These are phyloP conservation scores for Thyatira batis DNA, from an alignment of 2,888 invertebrate genomes.

Conservation along the genomic window DNA sequence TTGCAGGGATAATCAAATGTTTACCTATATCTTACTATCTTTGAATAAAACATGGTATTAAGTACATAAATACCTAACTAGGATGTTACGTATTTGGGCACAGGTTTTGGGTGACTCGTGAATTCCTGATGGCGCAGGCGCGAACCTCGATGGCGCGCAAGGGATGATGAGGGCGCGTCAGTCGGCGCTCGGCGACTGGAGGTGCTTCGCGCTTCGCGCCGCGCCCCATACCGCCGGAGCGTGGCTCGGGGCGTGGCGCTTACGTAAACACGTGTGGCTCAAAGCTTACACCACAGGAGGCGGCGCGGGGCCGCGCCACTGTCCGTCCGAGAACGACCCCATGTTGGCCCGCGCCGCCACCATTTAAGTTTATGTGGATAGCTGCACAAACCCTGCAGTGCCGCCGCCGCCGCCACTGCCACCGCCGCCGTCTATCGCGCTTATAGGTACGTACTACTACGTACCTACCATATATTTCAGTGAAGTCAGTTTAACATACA, in stretches of 20 bases:
- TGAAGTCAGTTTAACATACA: background rate
- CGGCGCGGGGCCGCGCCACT: constrained; percentile 73
- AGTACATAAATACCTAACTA: no score
- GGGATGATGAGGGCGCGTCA: constrained; percentile 64
- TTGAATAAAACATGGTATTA: no score
- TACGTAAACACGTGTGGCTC: constrained; percentile 79
- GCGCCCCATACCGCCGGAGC: constrained; percentile 78
- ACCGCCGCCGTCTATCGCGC: constrained; percentile 66
- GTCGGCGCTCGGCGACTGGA: constrained; percentile 79
- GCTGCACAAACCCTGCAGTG: constrained; percentile 58
- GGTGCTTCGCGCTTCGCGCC: constrained; percentile 77
- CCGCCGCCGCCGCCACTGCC: constrained; percentile 73
- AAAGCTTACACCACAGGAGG: constrained; percentile 51
- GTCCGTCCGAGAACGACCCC: constrained; percentile 75
- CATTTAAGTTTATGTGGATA: constrained; percentile 68
- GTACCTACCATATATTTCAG: constrained; percentile 37
- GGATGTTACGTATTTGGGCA: constrained; percentile 66
- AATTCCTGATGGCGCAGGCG: constrained; percentile 78
- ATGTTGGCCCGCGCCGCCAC: constrained; percentile 75
- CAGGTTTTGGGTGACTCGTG: constrained; percentile 55
- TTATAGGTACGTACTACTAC: constrained; percentile 68
- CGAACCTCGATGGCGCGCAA: constrained; percentile 45
- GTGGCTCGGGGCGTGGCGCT: constrained; percentile 83
- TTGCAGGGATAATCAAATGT: no score
- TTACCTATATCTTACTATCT: no score